phyloP scores from a whole-genome alignment of 2,113 vertebrate species.

The Monarcha castaneiventris region DNA sequence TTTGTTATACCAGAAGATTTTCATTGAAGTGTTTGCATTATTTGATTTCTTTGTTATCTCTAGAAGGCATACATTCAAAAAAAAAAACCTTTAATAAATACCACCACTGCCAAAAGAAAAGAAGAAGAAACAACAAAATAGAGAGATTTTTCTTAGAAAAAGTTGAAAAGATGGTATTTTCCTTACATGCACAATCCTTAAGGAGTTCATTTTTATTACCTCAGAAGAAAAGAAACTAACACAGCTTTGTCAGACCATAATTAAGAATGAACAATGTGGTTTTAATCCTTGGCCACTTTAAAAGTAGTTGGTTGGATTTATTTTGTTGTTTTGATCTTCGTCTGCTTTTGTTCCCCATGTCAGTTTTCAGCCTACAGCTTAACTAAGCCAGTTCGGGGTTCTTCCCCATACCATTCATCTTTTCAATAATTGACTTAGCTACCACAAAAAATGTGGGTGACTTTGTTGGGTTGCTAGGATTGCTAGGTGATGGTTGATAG shows the following conservation, averaged over 20 bases:
- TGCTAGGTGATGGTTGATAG: background rate
- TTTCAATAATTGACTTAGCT: background rate
- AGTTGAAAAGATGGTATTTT: background rate
- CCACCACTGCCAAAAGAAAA: background rate
- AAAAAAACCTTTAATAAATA: background rate
- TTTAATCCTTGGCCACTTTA: background rate
- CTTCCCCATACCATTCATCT: background rate
- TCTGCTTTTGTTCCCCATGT: fast-evolving
- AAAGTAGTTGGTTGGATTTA: background rate
- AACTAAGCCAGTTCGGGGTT: background rate
- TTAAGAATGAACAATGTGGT: background rate
- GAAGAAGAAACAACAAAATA: background rate
- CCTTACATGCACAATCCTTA: background rate
- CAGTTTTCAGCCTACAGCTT: background rate
- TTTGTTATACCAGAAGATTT: background rate
- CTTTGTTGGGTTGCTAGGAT: background rate
- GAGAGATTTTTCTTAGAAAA: background rate
- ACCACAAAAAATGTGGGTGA: background rate
- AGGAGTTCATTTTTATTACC: background rate
- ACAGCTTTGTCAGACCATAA: background rate
- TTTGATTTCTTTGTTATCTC: background rate
- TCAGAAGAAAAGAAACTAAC: background rate
- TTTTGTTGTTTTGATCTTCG: background rate
- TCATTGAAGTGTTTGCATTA: background rate
- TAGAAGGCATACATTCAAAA: background rate